Evolutionary conservation across 2,797 vertebrate genomes (phyloP).

Genomic region (Prionace glauca): DNA sequence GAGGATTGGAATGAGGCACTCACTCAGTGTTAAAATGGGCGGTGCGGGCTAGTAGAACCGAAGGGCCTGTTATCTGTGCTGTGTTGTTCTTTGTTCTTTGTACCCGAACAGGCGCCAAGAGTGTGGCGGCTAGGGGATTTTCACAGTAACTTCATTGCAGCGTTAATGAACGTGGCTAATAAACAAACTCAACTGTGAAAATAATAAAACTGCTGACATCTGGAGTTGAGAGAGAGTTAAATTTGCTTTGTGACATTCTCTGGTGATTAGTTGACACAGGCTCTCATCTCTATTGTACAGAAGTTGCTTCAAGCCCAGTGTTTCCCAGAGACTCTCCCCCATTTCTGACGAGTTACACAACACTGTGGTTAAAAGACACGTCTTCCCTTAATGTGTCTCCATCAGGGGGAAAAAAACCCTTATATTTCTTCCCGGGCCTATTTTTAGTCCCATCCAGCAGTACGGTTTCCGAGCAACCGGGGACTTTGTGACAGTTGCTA

Average conservation of each 20-base stretch:
- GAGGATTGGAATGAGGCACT: no score
- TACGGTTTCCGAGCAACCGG: background rate
- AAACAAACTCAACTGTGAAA: no score
- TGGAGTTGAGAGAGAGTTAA: background rate
- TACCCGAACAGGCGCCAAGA: no score
- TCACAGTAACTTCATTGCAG: no score
- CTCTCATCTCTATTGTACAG: background rate
- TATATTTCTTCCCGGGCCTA: background rate
- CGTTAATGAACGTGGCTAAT: no score
- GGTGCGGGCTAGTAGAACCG: no score
- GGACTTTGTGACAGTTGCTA: background rate
- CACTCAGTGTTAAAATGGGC: no score
- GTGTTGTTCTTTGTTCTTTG: no score
- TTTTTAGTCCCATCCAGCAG: background rate
- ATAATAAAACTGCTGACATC: background rate
- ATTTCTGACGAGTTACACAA: background rate
- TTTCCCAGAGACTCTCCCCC: background rate
- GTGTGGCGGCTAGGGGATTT: no score
- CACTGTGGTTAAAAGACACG: background rate
- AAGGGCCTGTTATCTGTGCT: no score
- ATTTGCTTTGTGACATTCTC: background rate
- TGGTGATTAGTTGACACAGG: background rate
- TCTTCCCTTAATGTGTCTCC: background rate
- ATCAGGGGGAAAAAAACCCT: background rate
- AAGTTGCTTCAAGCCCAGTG: background rate